phyloP scores from a whole-genome alignment of 1,140 invertebrate genomes.

The Danaus melanippus region DNA sequence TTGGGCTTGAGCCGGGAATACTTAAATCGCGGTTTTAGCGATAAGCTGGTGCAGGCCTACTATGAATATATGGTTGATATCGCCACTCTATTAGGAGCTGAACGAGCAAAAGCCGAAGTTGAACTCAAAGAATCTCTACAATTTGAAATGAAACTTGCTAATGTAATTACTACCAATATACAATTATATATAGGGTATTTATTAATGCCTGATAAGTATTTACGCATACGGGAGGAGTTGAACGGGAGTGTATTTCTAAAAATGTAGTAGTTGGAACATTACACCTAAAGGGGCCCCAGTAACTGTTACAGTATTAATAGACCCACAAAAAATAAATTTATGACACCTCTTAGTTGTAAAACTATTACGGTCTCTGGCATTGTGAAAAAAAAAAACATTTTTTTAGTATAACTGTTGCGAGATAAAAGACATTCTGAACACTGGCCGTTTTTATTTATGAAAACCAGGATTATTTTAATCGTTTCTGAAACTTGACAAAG shows the following conservation, averaged over 20 bases:
- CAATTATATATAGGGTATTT: too few species aligned
- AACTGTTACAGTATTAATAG: conserved; percentile 25
- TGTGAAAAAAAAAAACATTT: too few species aligned
- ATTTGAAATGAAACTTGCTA: conserved; percentile 95
- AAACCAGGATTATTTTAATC: too few species aligned
- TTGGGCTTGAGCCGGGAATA: conserved; percentile 92
- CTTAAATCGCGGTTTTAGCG: conserved; percentile 85
- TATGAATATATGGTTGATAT: conserved; percentile 91
- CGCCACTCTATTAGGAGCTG: conserved; percentile 88
- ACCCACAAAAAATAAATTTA: conserved; percentile 26
- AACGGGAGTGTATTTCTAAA: conserved; percentile 1
- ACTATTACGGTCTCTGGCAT: too few species aligned
- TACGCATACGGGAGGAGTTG: too few species aligned
- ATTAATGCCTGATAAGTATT: too few species aligned
- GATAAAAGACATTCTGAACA: too few species aligned
- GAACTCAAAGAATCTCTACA: conserved; percentile 88
- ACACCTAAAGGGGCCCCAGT: conserved; percentile 8
- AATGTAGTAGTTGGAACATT: conserved; percentile 6
- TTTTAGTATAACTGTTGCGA: too few species aligned
- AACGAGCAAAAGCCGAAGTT: conserved; percentile 76
- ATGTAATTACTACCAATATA: conserved; percentile 72
- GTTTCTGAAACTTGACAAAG: too few species aligned
- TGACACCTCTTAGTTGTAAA: conserved; percentile 8
- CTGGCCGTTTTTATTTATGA: too few species aligned
- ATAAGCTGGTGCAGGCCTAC: conserved; percentile 85